These are phyloP conservation scores for Micrastur ruficollis DNA, from an alignment of 2,797 vertebrate genomes.

Conservation along the genomic window DNA sequence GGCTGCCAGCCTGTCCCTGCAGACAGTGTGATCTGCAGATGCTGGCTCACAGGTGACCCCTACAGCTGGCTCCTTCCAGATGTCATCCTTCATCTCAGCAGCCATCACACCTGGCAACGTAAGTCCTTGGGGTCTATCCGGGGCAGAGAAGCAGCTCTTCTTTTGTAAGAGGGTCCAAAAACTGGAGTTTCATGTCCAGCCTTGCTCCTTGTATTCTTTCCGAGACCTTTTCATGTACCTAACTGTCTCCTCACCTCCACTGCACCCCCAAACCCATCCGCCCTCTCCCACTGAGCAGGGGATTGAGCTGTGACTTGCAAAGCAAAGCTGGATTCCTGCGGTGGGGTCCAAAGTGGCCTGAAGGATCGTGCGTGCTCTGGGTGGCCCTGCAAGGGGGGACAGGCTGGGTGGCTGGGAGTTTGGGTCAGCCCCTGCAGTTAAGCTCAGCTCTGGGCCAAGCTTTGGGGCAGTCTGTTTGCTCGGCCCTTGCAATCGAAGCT, in stretches of 20 bases:
- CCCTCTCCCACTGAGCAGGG: background rate
- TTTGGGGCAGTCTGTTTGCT: background rate
- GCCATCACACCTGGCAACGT: background rate
- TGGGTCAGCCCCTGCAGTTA: background rate
- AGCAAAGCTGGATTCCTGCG: background rate
- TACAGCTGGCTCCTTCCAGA: background rate
- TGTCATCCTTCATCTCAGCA: background rate
- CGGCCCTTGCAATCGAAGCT: background rate
- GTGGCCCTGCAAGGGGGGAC: background rate
- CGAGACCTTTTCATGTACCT: fast-evolving
- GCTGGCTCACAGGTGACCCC: background rate
- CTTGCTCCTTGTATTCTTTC: background rate
- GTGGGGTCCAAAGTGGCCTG: background rate
- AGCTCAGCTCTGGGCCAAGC: background rate
- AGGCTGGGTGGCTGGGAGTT: background rate
- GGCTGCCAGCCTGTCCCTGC: background rate
- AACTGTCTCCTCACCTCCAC: background rate
- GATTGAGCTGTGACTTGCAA: background rate
- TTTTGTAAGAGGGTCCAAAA: background rate
- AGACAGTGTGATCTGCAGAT: background rate
- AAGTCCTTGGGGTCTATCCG: fast-evolving
- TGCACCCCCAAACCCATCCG: fast-evolving
- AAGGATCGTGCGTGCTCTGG: background rate
- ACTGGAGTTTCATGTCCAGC: background rate
- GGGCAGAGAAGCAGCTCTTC: background rate